These are phyloP conservation scores for Anguilla japonica DNA, from an alignment of 2,113 vertebrate species.

Conservation along the genomic window DNA sequence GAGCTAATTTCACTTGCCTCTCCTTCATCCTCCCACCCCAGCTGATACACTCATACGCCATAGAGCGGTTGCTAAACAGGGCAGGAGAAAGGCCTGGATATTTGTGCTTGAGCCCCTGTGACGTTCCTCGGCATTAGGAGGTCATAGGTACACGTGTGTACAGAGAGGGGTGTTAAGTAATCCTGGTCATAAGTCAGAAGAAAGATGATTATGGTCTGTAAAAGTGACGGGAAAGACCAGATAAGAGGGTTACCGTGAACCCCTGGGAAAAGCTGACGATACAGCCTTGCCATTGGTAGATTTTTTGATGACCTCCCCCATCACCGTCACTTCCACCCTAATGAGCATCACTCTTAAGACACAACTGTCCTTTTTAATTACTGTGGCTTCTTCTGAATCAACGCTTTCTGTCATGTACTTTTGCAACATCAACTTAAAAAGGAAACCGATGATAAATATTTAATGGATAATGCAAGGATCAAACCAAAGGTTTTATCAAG, in stretches of 20 bases:
- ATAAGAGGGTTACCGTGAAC: constrained; percentile 21
- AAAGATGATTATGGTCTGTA: constrained; percentile 23
- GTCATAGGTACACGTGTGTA: not conserved
- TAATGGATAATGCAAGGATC: not conserved
- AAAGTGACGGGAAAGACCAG: constrained; percentile 3
- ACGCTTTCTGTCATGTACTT: not conserved
- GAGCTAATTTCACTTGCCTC: not conserved
- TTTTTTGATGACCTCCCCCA: constrained; percentile 9
- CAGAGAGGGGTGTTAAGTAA: constrained; percentile 14
- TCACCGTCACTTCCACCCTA: not conserved
- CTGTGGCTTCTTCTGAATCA: not conserved
- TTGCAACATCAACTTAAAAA: not conserved
- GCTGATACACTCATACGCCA: not conserved
- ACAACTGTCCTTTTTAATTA: constrained; percentile 5
- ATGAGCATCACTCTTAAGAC: not conserved
- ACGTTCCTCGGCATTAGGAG: not conserved
- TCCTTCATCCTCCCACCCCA: not conserved
- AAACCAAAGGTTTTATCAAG: not conserved
- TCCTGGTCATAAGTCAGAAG: constrained; percentile 22
- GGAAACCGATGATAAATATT: not conserved
- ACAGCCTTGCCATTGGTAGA: not conserved
- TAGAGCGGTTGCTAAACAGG: not conserved
- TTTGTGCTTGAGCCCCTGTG: not conserved
- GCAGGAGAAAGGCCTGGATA: not conserved
- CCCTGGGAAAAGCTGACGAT: constrained; percentile 11